Evolutionary conservation across 2,888 invertebrate species (phyloP), one percentile per base, ranked within the genome.

Genomic region (Saturnia japonica): DNA sequence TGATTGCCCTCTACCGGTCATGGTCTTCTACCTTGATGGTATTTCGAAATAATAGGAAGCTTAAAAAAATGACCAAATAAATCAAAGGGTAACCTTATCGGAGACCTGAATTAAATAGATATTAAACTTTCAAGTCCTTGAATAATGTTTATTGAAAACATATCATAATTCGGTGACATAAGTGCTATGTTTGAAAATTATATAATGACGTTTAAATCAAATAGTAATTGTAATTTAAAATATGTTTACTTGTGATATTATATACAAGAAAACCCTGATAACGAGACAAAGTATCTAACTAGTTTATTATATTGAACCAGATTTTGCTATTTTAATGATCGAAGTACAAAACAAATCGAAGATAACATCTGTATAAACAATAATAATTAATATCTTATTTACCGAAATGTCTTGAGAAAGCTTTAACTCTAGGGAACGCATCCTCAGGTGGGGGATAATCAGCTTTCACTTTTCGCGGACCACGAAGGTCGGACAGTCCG

Each of bases 81-180:
- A 64, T 64, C 14, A 40, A 64, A 40, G 8, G 62, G 40, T 64
- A 40, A 64, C 64, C 64, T 64, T 64, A n/a, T 64, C 19, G 19
- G n/a, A 19, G 34, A 19, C 40, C 64, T 64, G 9, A 64, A 34
- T n/a, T 9, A 64, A 6, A 12, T 64, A 40, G n/a, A 40, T 64
- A n/a, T 8, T n/a, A 40, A 9, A n/a, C 40, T 16, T 3, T 14
- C 40, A 40, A 40, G 40, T 19, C 11, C 22, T 19, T 40, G 34
- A n/a, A 19, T 60, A 64, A 64, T 64, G 64, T 64, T 34, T 9
- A 40, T 40, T 40, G 11, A 40, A 40, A 64, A 64, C 9, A 40
- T n/a, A 64, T 40, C 57, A 60, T 60, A 60, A 19, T 19, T 40
- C 64, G 19, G 2, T 19, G 40, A 64, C 19, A 28, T 60, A 60